Evolutionary conservation across 2,888 invertebrate genomes (phyloP).

Genomic region (Thysanoteuthis rhombus): DNA sequence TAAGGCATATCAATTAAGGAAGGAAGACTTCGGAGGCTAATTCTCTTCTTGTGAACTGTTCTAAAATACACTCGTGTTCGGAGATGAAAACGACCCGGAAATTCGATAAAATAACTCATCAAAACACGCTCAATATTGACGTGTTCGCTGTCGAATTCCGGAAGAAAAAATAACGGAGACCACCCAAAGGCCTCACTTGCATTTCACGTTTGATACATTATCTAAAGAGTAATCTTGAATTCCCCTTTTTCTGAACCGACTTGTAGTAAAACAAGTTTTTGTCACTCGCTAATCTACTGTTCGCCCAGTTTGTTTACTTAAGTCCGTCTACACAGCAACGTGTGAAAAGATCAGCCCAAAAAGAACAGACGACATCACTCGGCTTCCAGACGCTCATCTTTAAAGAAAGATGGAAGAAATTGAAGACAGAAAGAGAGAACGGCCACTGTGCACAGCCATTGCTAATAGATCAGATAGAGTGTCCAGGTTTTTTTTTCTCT

Average conservation of each 20-base stretch:
- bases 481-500: too few species aligned
- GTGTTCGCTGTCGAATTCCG: not conserved
- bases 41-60: not conserved
- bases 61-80: not conserved
- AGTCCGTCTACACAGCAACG: not conserved
- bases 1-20: too few species aligned
- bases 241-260: not conserved
- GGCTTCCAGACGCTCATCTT: not conserved
- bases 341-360: not conserved
- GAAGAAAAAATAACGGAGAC: not conserved
- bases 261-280: not conserved
- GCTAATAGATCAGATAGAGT: too few species aligned
- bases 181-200: not conserved
- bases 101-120: not conserved
- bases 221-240: not conserved
- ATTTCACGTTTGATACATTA: not conserved
- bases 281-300: not conserved
- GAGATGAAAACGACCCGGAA: not conserved
- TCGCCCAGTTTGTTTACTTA: not conserved
- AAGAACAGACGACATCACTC: not conserved
- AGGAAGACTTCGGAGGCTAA: too few species aligned
- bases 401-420: not conserved
- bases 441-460: too few species aligned
- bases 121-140: not conserved
- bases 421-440: not conserved